phyloP scores from a whole-genome alignment of 2,888 invertebrate species.

The Dorcus parallelipipedus region DNA sequence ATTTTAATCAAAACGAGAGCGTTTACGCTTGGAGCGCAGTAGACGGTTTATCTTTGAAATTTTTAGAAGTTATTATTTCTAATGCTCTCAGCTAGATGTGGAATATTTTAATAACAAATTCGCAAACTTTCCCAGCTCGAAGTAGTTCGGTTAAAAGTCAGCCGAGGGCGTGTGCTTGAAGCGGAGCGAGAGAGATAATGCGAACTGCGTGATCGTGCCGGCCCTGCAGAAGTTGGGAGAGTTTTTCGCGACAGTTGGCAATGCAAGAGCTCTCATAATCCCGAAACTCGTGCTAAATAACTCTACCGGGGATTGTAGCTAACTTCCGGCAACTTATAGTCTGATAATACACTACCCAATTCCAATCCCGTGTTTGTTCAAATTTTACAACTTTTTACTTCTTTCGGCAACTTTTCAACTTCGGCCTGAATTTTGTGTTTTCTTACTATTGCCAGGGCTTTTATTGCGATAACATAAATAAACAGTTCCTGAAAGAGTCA shows the following conservation, averaged over 20 bases:
- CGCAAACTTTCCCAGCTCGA: conserved; percentile 3
- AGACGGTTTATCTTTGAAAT: not conserved
- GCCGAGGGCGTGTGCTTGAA: not conserved
- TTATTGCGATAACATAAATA: not conserved
- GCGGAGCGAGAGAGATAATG: not conserved
- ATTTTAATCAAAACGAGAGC: too few species aligned
- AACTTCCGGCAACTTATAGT: conserved; percentile 30
- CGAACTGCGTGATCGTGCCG: not conserved
- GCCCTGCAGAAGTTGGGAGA: conserved; percentile 6
- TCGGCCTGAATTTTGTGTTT: not conserved
- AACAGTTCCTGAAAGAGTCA: not conserved
- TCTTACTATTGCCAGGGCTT: not conserved
- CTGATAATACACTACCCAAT: conserved; percentile 30
- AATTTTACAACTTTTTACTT: conserved; percentile 19
- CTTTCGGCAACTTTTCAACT: conserved; percentile 14
- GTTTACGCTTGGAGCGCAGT: too few species aligned
- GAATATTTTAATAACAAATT: conserved; percentile 17
- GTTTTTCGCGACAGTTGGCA: conserved; percentile 26
- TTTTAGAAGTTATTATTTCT: conserved; percentile 10
- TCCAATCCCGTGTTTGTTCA: conserved; percentile 25
- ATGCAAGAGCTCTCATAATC: conserved; percentile 28
- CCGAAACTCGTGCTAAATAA: conserved; percentile 29
- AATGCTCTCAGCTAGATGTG: conserved; percentile 2
- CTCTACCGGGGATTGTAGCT: conserved; percentile 30
- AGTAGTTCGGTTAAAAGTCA: not conserved